phyloP scores from a whole-genome alignment of 2,797 vertebrate genomes.

The Lacerta bilineata region DNA sequence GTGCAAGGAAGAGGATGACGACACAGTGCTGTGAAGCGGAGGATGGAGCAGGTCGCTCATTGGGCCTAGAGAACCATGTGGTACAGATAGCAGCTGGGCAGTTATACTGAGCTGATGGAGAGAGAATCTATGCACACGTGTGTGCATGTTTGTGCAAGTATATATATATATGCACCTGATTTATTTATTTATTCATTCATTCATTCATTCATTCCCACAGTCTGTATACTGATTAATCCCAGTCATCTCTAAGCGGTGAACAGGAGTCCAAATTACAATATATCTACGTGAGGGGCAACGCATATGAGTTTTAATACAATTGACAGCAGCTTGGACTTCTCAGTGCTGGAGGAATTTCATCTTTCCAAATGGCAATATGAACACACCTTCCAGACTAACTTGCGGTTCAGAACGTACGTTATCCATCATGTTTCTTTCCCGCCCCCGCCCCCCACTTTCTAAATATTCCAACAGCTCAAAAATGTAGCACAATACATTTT shows the following conservation, averaged over 20 bases:
- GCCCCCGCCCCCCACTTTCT: neutral
- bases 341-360: neutral
- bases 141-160: neutral
- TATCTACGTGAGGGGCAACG: neutral
- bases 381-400: neutral
- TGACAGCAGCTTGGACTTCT: neutral
- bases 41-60: too few relatives aligned
- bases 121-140: neutral
- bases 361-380: neutral
- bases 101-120: neutral
- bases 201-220: too few relatives aligned
- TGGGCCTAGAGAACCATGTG: too few relatives aligned
- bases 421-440: neutral
- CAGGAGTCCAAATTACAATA: too few relatives aligned
- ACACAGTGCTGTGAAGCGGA: too few relatives aligned
- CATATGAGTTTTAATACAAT: neutral
- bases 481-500: neutral
- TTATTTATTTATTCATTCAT: too few relatives aligned
- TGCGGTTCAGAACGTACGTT: neutral
- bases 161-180: too few relatives aligned
- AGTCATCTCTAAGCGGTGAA: too few relatives aligned
- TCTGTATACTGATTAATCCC: too few relatives aligned
- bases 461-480: neutral
- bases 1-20: too few relatives aligned
- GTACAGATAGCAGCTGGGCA: too few relatives aligned